These are phyloP conservation scores for Merops nubicus DNA, from an alignment of 2,113 vertebrate genomes.

Conservation along the genomic window DNA sequence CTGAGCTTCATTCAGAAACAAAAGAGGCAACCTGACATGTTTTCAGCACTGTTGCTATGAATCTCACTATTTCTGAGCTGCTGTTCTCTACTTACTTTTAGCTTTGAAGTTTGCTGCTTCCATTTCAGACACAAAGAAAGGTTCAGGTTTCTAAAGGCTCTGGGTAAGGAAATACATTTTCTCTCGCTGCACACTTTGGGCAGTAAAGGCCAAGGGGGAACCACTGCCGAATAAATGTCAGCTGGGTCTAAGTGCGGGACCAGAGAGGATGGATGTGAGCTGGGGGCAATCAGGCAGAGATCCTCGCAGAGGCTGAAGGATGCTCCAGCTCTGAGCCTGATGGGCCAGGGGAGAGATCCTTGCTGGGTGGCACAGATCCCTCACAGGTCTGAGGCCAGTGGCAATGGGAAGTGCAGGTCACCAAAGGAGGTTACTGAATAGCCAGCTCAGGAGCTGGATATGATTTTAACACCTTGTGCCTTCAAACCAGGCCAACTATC, in stretches of 20 bases:
- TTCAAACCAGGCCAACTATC: neutral
- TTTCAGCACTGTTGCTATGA: neutral
- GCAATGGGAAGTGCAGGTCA: neutral
- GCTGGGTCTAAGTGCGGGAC: neutral
- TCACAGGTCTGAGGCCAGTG: neutral
- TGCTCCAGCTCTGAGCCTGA: neutral
- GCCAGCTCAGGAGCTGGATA: neutral
- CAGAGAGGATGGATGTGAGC: neutral
- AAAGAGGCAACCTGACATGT: neutral
- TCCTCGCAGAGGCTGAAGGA: neutral
- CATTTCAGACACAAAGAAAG: neutral
- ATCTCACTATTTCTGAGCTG: neutral
- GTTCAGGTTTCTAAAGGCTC: neutral
- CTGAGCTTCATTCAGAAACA: neutral
- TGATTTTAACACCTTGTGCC: neutral
- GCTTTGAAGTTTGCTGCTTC: constrained; percentile 24
- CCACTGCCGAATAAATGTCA: neutral
- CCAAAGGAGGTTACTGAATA: neutral
- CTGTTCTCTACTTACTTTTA: neutral
- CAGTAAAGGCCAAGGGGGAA: neutral
- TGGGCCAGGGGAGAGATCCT: neutral
- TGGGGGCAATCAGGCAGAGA: neutral
- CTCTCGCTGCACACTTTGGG: neutral
- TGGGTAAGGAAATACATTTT: neutral
- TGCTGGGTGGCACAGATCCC: neutral